Conservation (phyloP, 2,797 vertebrate genomes). For the Gymnothorax reevesii region DNA sequence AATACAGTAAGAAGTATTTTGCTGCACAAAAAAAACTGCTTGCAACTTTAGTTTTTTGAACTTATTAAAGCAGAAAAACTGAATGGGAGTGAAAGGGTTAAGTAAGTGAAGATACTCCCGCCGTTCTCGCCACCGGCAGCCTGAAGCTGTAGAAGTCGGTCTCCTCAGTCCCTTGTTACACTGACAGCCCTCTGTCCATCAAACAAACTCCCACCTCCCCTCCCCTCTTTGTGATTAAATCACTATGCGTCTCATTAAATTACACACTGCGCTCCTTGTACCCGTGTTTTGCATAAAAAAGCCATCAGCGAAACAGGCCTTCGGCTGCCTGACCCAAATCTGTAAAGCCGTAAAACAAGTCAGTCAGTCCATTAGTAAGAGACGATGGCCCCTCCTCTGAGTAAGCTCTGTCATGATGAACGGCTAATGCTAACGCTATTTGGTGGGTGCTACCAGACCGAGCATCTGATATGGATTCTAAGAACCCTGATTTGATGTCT, state of each 20-base stretch:
- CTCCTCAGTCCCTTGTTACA: not conserved
- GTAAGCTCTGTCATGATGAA: constrained; percentile 65
- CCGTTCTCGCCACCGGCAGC: not conserved
- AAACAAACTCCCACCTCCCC: not conserved
- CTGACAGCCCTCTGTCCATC: constrained; percentile 30
- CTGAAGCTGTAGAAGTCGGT: not conserved
- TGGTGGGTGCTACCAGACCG: not conserved
- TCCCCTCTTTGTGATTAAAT: not conserved
- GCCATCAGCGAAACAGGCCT: constrained; percentile 58
- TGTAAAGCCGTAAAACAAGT: constrained; percentile 35
- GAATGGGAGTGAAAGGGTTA: no score
- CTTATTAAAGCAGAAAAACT: no score
- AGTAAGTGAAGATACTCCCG: not conserved
- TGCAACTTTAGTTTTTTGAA: no score
- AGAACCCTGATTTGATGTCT: not conserved
- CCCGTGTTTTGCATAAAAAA: constrained; percentile 57
- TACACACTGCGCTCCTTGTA: constrained; percentile 57
- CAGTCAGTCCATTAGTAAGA: constrained; percentile 58
- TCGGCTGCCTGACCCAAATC: constrained; percentile 31
- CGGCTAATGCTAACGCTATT: constrained; percentile 57
- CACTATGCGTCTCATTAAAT: constrained; percentile 50
- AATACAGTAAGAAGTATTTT: not conserved
- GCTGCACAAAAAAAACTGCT: no score
- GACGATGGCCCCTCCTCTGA: constrained; percentile 53
- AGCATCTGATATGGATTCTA: not conserved